These are phyloP conservation scores for Aleiodes alternator DNA, from an alignment of 2,888 invertebrate genomes.

Conservation along the genomic window DNA sequence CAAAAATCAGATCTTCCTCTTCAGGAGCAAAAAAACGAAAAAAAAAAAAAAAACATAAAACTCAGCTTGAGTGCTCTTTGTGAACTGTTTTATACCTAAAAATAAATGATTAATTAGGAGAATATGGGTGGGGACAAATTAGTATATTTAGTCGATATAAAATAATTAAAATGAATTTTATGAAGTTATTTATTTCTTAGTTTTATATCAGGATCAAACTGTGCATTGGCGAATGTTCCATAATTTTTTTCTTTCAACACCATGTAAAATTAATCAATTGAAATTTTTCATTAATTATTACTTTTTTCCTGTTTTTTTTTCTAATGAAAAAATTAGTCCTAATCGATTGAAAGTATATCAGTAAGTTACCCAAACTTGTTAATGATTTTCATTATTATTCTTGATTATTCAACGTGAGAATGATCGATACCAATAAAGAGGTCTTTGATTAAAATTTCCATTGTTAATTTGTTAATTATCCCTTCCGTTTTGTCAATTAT, in stretches of 20 bases:
- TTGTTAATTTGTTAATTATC: slow-evolving; percentile 41
- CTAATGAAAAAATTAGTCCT: slow-evolving; percentile 31
- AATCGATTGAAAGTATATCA: slow-evolving; percentile 65
- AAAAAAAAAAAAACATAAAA: not conserved
- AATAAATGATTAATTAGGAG: slow-evolving; percentile 41
- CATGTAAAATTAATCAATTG: no score
- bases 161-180: slow-evolving; percentile 49
- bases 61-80: slow-evolving; percentile 12
- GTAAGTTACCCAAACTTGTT: slow-evolving; percentile 62
- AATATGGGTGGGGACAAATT: slow-evolving; percentile 41
- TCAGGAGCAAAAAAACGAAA: not conserved
- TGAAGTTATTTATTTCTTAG: slow-evolving; percentile 7
- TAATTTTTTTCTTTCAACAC: no score
- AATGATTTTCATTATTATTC: slow-evolving; percentile 57
- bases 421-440: no score
- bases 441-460: slow-evolving; percentile 47
- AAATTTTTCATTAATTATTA: no score
- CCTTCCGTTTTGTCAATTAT: not conserved
- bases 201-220: not conserved
- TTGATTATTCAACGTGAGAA: not conserved
- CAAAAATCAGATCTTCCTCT: slow-evolving; percentile 22
- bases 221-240: no score
- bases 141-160: slow-evolving; percentile 50
- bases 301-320: no score
- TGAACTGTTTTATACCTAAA: slow-evolving; percentile 51